phyloP scores from a whole-genome alignment of 2,797 vertebrate species.

The Nothura maculosa region DNA sequence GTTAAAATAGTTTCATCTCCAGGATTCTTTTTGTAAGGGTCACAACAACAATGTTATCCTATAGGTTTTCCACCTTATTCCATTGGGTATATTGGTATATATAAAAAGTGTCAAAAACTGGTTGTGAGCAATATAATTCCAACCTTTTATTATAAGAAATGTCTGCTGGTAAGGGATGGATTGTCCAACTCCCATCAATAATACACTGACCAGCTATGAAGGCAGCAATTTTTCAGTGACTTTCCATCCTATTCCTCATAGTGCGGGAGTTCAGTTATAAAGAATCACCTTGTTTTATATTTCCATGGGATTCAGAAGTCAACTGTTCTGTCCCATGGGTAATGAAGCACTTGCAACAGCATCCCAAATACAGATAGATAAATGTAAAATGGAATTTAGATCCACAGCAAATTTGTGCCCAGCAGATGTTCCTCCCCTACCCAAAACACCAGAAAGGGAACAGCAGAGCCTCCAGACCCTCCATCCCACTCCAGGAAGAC shows the following conservation, averaged over 20 bases:
- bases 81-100: background rate
- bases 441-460: background rate
- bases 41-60: background rate
- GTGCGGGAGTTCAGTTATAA: background rate
- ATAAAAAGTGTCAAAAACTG: background rate
- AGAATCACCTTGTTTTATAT: background rate
- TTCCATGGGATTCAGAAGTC: background rate
- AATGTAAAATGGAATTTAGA: background rate
- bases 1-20: conserved; percentile 6
- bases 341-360: background rate
- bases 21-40: background rate
- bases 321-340: background rate
- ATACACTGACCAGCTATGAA: background rate
- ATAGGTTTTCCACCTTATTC: background rate
- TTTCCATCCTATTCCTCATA: background rate
- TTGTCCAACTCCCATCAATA: rapidly evolving
- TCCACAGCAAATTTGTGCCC: background rate
- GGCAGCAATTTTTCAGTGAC: background rate
- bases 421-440: background rate
- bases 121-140: background rate
- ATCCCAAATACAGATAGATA: background rate
- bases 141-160: background rate
- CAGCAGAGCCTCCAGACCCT: background rate
- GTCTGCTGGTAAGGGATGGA: background rate
- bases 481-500: background rate